These are phyloP conservation scores for Sorex maritimensis DNA, from an alignment of 2,797 vertebrate species.

Conservation along the genomic window DNA sequence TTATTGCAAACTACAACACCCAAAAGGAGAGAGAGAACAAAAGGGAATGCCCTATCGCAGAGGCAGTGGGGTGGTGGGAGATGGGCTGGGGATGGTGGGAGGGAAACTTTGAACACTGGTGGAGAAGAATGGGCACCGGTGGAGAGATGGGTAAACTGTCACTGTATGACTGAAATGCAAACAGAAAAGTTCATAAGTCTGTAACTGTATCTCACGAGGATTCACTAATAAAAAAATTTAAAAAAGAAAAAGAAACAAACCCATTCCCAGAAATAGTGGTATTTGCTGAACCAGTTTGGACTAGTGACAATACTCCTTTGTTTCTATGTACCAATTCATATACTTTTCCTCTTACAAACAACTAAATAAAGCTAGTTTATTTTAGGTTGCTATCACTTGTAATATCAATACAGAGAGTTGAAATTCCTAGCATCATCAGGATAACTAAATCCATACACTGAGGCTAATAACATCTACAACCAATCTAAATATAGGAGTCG, in stretches of 20 bases:
- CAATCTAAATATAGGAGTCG: background rate
- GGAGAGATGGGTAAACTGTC: no score
- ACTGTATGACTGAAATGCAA: no score
- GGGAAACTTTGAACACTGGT: no score
- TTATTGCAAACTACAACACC: no score
- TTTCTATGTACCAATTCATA: background rate
- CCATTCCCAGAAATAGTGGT: background rate
- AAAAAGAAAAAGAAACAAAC: background rate
- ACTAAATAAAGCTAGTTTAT: background rate
- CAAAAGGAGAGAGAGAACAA: no score
- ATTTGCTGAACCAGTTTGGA: background rate
- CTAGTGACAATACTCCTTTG: background rate
- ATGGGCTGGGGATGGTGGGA: no score
- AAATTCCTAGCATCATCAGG: slow-evolving; percentile 1
- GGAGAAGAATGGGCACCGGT: no score
- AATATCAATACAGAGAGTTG: background rate
- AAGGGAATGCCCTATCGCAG: no score
- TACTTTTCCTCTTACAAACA: background rate
- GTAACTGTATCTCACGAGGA: no score
- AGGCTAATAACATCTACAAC: background rate
- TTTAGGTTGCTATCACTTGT: background rate
- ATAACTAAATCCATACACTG: background rate
- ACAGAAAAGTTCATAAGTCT: no score
- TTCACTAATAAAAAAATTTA: no score
- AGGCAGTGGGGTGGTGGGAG: no score